Evolutionary conservation across 2,888 invertebrate species (phyloP).

Genomic region (Calliscelio sp.): DNA sequence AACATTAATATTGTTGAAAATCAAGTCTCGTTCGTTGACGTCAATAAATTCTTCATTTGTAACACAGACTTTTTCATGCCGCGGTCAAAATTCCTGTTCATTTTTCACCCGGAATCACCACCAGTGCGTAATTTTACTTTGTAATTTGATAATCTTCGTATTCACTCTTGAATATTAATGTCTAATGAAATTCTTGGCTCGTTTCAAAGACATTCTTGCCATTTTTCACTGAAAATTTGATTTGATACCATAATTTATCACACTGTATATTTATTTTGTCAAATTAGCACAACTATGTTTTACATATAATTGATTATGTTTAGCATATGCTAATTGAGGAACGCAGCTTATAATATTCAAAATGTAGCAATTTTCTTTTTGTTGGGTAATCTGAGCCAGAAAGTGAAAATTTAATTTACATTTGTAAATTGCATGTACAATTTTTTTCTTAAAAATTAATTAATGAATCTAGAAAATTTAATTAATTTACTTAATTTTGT

Average conservation of each 20-base stretch:
- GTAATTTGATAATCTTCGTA: slow-evolving; percentile 36
- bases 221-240: slow-evolving; percentile 51
- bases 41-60: slow-evolving; percentile 47
- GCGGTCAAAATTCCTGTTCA: slow-evolving; percentile 28
- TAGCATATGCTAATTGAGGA: too few species aligned
- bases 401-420: too few species aligned
- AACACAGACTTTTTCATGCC: slow-evolving; percentile 39
- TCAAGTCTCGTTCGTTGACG: slow-evolving; percentile 25
- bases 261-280: background rate
- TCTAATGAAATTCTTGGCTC: slow-evolving; percentile 52
- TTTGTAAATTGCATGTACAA: too few species aligned
- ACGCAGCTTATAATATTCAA: too few species aligned
- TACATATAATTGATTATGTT: too few species aligned
- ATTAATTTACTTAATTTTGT: too few species aligned
- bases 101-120: slow-evolving; percentile 30
- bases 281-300: too few species aligned
- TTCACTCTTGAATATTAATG: slow-evolving; percentile 48
- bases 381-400: too few species aligned
- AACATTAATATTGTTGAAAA: slow-evolving; percentile 10
- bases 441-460: too few species aligned
- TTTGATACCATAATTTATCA: slow-evolving; percentile 37
- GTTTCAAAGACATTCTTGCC: too few species aligned
- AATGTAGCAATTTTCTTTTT: too few species aligned
- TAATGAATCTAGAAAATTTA: too few species aligned
- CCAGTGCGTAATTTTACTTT: slow-evolving; percentile 43